Evolutionary conservation across 2,797 vertebrate species (phyloP).

Genomic region (Anguilla obscura): DNA sequence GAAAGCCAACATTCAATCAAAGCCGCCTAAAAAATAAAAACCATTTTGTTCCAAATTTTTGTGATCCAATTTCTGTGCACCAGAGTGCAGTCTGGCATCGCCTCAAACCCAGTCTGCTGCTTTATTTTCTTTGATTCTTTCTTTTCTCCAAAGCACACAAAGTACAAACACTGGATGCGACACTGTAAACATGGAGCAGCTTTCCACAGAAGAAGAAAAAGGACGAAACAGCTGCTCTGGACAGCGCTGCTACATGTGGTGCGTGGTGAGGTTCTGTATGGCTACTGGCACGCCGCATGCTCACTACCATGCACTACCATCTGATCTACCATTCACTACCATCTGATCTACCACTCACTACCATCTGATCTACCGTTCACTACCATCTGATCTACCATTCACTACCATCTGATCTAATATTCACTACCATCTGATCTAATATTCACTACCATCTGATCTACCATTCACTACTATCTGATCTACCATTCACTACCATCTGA

Average conservation of each 20-base stretch:
- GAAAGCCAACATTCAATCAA: background rate
- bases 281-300: background rate
- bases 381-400: too few relatives aligned
- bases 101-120: background rate
- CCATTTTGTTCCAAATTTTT: too few relatives aligned
- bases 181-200: background rate
- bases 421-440: too few relatives aligned
- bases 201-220: background rate
- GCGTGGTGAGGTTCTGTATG: background rate
- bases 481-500: too few relatives aligned
- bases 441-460: too few relatives aligned
- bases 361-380: too few relatives aligned
- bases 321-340: too few relatives aligned
- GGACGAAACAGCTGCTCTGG: background rate
- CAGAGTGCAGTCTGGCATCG: background rate
- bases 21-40: too few relatives aligned
- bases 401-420: too few relatives aligned
- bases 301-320: background rate
- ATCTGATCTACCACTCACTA: too few relatives aligned
- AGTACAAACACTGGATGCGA: background rate
- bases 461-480: too few relatives aligned
- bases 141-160: constrained; percentile 27
- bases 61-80: background rate
- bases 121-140: constrained; percentile 9
- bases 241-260: background rate